These are phyloP conservation scores for Varecia variegata DNA, from an alignment of 2,797 vertebrate species.

Conservation along the genomic window DNA sequence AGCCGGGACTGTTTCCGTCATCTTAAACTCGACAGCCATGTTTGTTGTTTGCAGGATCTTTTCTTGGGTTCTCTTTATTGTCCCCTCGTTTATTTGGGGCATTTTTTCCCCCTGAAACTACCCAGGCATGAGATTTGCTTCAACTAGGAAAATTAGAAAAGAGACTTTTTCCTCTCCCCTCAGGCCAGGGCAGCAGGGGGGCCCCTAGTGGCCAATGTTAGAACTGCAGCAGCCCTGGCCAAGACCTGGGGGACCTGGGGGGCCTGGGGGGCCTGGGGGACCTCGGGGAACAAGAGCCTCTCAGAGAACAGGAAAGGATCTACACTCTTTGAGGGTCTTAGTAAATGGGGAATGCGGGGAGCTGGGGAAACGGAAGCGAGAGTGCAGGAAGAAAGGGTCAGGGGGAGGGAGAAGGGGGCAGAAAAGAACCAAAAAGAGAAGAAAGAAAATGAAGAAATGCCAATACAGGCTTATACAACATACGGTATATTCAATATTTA, in stretches of 20 bases:
- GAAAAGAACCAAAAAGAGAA: neutral
- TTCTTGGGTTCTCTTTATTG: neutral
- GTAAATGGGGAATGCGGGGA: rapidly evolving
- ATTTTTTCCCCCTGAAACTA: neutral
- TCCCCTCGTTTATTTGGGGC: neutral
- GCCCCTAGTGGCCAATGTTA: slow-evolving; percentile 38
- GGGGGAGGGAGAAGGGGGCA: neutral
- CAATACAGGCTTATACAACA: neutral
- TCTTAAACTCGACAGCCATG: neutral
- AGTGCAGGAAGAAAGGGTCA: neutral
- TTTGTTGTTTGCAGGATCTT: neutral
- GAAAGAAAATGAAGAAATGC: neutral
- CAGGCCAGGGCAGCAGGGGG: neutral
- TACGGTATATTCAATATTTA: neutral
- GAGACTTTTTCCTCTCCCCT: neutral
- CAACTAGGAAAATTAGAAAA: neutral
- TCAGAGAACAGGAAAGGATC: neutral
- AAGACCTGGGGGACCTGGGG: too few relatives aligned
- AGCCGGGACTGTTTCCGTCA: neutral
- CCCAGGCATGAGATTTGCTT: neutral
- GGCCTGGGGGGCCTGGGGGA: too few relatives aligned
- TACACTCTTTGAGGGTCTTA: neutral
- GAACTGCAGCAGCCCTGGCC: neutral
- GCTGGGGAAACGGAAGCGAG: too few relatives aligned
- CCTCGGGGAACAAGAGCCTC: neutral